Evolutionary conservation across 1,140 invertebrate genomes (phyloP).

Genomic region (Cephus cinctus): DNA sequence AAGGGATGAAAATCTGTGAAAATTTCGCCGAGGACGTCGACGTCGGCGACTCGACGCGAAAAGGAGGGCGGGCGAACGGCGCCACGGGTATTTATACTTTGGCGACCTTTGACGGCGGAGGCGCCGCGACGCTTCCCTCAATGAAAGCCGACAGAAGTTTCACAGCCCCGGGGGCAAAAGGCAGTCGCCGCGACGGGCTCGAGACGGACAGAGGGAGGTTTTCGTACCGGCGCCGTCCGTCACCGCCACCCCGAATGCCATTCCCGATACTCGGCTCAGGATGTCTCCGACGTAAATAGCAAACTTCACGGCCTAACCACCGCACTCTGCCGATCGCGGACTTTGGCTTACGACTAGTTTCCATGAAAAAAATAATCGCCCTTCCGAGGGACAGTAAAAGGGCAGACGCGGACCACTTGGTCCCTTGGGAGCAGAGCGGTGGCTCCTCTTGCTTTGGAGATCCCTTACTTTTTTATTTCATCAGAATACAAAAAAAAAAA

Average conservation of each 20-base stretch:
- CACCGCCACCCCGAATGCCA: slow-evolving; percentile 26
- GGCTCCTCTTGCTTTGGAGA: too few species aligned
- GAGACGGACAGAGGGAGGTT: too few species aligned
- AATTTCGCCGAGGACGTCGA: too few species aligned
- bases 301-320: background rate
- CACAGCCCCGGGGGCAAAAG: background rate
- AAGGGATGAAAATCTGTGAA: too few species aligned
- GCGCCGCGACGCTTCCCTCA: slow-evolving; percentile 14
- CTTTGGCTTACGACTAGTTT: background rate
- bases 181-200: background rate
- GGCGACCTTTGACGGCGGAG: slow-evolving; percentile 36
- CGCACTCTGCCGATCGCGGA: background rate
- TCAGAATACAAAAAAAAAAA: too few species aligned
- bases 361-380: background rate
- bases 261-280: slow-evolving; percentile 5
- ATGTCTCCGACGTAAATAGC: background rate
- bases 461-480: too few species aligned
- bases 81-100: slow-evolving; percentile 38
- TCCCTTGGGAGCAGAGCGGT: too few species aligned
- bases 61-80: slow-evolving; percentile 29
- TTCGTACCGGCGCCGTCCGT: too few species aligned
- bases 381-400: too few species aligned
- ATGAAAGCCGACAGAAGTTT: slow-evolving; percentile 10
- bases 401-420: too few species aligned
- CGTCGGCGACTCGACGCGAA: slow-evolving; percentile 2